Conservation (phyloP, 2,113 vertebrate species). For the Eretmodus cyanostictus region DNA sequence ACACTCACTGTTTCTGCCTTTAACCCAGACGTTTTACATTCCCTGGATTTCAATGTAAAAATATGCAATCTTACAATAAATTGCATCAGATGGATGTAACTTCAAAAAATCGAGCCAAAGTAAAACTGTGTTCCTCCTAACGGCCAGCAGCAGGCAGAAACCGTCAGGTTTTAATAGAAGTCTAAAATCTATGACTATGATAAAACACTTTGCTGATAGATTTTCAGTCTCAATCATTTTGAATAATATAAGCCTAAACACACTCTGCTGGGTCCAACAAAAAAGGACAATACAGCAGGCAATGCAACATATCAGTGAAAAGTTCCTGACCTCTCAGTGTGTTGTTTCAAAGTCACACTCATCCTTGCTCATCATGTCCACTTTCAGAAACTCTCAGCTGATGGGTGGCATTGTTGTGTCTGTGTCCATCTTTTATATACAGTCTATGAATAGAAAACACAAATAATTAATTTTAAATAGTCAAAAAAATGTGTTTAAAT, state of each 20-base stretch:
- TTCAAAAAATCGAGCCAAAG: neutral
- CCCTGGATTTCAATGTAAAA: neutral
- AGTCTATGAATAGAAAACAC: neutral
- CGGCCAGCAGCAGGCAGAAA: neutral
- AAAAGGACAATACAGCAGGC: accelerated
- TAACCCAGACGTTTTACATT: neutral
- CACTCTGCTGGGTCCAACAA: neutral
- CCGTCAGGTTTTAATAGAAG: neutral
- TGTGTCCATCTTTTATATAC: neutral
- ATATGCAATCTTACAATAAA: neutral
- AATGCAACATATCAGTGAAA: neutral
- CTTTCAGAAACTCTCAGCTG: neutral
- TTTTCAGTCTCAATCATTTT: neutral
- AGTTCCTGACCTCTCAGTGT: neutral
- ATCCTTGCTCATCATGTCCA: neutral
- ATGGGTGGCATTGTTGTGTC: accelerated
- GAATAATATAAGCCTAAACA: neutral
- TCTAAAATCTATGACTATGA: accelerated
- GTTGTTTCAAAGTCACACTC: neutral
- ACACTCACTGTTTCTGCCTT: neutral
- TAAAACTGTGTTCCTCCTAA: neutral
- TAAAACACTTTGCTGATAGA: neutral
- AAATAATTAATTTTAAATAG: neutral
- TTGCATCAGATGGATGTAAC: neutral
- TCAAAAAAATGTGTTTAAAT: neutral